Conservation (phyloP, 23 tunicate species). For the Halocynthia roretzi region DNA sequence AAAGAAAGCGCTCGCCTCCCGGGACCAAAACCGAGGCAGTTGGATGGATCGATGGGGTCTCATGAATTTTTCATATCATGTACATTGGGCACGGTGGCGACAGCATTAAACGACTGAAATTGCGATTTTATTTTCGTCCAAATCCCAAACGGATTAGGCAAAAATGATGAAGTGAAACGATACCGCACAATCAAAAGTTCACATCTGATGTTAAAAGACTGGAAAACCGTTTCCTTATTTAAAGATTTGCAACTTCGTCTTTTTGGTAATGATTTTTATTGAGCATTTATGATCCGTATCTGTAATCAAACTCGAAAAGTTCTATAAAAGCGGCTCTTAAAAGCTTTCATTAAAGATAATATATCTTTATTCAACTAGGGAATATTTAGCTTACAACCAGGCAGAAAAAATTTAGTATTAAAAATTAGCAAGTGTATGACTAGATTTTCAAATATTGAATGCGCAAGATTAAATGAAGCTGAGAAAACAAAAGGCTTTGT, state of each 20-base stretch:
- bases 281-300: no score
- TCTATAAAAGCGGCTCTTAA: no score
- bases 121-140: constrained; percentile 23
- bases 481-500: no score
- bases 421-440: no score
- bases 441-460: no score
- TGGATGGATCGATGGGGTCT: constrained; percentile 22
- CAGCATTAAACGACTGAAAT: constrained; percentile 25
- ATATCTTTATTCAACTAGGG: no score
- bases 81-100: constrained; percentile 16
- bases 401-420: no score
- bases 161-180: constrained; percentile 16
- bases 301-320: no score
- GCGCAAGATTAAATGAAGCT: no score
- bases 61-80: constrained; percentile 28
- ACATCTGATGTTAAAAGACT: background rate
- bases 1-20: no score
- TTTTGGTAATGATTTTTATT: background rate
- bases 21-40: constrained; percentile 1
- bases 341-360: no score
- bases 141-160: constrained; percentile 28
- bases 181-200: constrained; percentile 8
- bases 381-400: no score
- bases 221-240: background rate
- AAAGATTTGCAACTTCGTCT: constrained; percentile 1